These are phyloP conservation scores for Poecilia picta DNA, from an alignment of 2,797 vertebrate genomes.

Conservation along the genomic window DNA sequence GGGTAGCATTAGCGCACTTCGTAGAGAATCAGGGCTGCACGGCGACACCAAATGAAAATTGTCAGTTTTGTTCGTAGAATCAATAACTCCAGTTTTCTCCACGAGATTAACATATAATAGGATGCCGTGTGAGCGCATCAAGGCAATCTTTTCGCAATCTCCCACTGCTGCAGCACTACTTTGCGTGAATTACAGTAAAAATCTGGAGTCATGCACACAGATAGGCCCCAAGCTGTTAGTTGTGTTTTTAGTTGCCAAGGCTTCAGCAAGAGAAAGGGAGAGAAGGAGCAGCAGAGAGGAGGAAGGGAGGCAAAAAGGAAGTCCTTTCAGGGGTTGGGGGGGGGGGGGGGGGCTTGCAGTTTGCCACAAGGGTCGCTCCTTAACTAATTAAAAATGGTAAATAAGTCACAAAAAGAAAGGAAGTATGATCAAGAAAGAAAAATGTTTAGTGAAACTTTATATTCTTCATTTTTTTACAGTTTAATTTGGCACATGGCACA, in stretches of 20 bases:
- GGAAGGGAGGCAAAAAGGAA: slow-evolving; percentile 45
- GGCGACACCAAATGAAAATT: slow-evolving; percentile 60
- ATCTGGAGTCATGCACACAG: slow-evolving; percentile 70
- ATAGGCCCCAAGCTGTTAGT: slow-evolving; percentile 72
- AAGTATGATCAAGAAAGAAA: slow-evolving; percentile 72
- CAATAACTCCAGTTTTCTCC: slow-evolving; percentile 65
- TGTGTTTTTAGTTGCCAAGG: slow-evolving; percentile 65
- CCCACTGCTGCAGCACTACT: slow-evolving; percentile 63
- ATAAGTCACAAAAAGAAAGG: slow-evolving; percentile 61
- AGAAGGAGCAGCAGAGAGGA: slow-evolving; percentile 29
- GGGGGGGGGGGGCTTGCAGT: slow-evolving; percentile 40
- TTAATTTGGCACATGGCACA: slow-evolving; percentile 91
- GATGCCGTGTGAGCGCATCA: slow-evolving; percentile 69
- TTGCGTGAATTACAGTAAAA: slow-evolving; percentile 78
- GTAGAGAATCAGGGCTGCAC: slow-evolving; percentile 35
- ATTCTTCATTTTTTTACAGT: slow-evolving; percentile 83
- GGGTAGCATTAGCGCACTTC: slow-evolving; percentile 34
- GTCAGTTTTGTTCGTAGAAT: slow-evolving; percentile 69
- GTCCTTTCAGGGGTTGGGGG: slow-evolving; percentile 58
- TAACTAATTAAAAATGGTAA: slow-evolving; percentile 62
- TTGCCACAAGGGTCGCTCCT: slow-evolving; percentile 57
- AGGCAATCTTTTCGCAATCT: slow-evolving; percentile 71
- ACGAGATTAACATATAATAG: slow-evolving; percentile 68
- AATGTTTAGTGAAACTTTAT: slow-evolving; percentile 81
- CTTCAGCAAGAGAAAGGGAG: slow-evolving; percentile 57